Evolutionary conservation across 2,888 invertebrate genomes (phyloP).

Genomic region (Dicyrtoma fusca): DNA sequence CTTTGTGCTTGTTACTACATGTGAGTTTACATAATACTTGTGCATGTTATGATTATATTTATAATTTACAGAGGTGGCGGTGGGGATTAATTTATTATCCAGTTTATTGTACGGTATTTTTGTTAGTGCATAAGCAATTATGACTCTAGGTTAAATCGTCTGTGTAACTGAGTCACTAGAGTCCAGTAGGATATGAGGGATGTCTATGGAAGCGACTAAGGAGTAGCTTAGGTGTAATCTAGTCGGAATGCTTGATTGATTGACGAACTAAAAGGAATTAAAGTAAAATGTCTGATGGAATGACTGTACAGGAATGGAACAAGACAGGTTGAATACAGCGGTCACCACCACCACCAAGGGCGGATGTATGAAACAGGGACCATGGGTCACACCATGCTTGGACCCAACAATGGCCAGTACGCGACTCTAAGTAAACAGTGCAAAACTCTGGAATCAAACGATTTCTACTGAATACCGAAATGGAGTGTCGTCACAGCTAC

Average conservation of each 20-base stretch:
- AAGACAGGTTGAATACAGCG: conserved; percentile 36
- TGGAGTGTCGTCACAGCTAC: no score
- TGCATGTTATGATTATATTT: conserved; percentile 28
- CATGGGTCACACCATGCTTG: conserved; percentile 60
- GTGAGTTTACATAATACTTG: conserved; percentile 11
- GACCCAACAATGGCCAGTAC: conserved; percentile 81
- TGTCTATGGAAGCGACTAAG: no score
- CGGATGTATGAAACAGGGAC: conserved; percentile 38
- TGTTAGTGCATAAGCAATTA: conserved; percentile 5
- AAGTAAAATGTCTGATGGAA: conserved; percentile 1
- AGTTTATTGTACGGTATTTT: neutral
- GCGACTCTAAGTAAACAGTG: conserved; percentile 94
- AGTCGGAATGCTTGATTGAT: no score
- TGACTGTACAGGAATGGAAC: conserved; percentile 34
- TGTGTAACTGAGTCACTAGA: no score
- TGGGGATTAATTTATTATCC: conserved; percentile 41
- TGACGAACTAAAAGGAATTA: neutral
- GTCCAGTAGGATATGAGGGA: no score
- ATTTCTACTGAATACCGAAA: conserved; percentile 74
- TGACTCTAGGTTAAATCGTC: neutral
- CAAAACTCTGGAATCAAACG: conserved; percentile 90
- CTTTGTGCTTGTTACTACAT: conserved; percentile 4
- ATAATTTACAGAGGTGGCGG: conserved; percentile 54
- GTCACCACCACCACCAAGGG: conserved; percentile 61
- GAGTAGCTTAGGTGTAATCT: no score